Base-by-base conservation (phyloP, 2,797 vertebrate genomes). In the Enteromius thamalakanensis region DNA sequence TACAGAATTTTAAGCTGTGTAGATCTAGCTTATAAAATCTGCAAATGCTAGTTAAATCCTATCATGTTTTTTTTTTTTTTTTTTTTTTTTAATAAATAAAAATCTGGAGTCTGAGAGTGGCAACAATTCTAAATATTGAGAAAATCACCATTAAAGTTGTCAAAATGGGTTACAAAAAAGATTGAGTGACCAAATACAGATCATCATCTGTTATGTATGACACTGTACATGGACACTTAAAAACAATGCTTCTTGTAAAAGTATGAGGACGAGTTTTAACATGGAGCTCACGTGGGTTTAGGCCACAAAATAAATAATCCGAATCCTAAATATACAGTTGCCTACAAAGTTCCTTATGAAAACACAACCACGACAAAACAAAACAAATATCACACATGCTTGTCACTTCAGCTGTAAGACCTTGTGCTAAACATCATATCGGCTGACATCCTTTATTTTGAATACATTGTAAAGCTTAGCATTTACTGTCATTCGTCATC, bases 401-500 rank as follows among this genome's bases (percentile, higher is more conserved):
- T 67, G 80, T 74, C 70, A 42, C 45, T 51, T 17, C 62, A 64
- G 70, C 34, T n/a, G 10, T 75, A 29, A 82, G 45, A 72, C 3
- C 15, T 5, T 7, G 11, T 29, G 32, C 32, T 76, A 76, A 82
- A 23, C 60, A 51, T 82, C 60, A 49, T n/a, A 75, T n/a, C 6
- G 15, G 6, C 58, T 82, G 80, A 82, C 71, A 75, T 53, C 60
- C 58, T 82, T 65, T 65, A 82, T 53, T 82, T 74, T 67, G 29
- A 82, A 65, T 75, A 40, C 71, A 75, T 53, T 65, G 80, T 55
- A 67, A 74, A 67, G 32, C 70, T 75, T 53, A 64, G 80, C 32
- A 6, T 51, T 75, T 67, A 53, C 71, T 82, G 70, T 82, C 71
- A 75, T 81, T 62, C 9, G 15, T 65, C 80, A 82, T 75, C 29